Percentiles rank a stretch among this genome's conserved stretches.
Evolutionary conservation across 2,113 vertebrate species (phyloP).

Genomic region (Sylvietta virens): DNA sequence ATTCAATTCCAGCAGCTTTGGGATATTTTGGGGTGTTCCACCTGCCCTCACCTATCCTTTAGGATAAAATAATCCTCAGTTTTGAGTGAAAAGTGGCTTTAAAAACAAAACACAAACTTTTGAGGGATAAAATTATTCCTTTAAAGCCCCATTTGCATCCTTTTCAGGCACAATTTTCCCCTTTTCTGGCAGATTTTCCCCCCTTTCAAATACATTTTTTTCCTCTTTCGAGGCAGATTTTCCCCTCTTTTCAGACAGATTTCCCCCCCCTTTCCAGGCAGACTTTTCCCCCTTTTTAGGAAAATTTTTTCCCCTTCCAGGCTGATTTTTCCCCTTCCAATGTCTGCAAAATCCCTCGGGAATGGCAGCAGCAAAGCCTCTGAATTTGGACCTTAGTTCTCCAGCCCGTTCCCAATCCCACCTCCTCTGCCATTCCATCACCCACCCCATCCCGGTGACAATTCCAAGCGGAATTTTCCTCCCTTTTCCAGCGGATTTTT

Average conservation of each 20-base stretch:
- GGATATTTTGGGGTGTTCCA: neutral
- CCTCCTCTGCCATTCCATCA: neutral
- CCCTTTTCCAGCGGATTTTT: neutral
- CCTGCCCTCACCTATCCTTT: neutral
- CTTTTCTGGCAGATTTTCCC: neutral
- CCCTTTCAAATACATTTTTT: too few relatives aligned
- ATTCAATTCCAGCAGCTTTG: neutral
- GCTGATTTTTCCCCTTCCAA: neutral
- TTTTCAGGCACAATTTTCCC: neutral
- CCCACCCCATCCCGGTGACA: too few relatives aligned
- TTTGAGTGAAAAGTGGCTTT: neutral
- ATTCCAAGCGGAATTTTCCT: neutral
- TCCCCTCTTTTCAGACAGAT: too few relatives aligned
- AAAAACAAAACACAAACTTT: neutral
- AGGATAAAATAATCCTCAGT: neutral
- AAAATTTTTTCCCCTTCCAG: too few relatives aligned
- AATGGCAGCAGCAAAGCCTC: neutral
- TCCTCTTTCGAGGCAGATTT: too few relatives aligned
- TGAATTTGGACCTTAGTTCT: neutral
- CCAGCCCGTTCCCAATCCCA: neutral
- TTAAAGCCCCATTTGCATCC: neutral
- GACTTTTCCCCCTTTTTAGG: too few relatives aligned
- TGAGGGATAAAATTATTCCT: neutral
- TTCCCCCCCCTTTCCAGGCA: too few relatives aligned
- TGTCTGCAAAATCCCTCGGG: neutral